A percentile compares a stretch with the other conserved stretches of the same genome.
Conservation (phyloP, 2,113 vertebrate genomes). For the Peromyscus maniculatus region DNA sequence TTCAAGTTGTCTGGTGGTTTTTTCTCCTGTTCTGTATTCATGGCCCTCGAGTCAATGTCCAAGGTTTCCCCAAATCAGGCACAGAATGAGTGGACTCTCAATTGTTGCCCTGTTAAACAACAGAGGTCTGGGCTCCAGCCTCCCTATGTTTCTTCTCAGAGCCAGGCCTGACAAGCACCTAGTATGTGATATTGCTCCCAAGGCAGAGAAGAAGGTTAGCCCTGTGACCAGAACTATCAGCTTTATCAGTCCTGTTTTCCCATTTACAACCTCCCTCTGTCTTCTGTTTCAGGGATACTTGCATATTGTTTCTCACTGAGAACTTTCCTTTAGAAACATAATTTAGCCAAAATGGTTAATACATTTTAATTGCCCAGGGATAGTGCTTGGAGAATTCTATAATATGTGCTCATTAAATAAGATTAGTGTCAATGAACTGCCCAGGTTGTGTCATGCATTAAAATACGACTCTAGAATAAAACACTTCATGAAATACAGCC, state of each 20-base stretch:
- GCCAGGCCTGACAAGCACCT: background rate
- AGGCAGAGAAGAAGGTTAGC: background rate
- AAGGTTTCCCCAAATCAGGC: background rate
- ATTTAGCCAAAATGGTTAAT: slow-evolving; percentile 57
- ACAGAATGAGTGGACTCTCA: background rate
- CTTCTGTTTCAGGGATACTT: background rate
- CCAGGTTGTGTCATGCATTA: slow-evolving; percentile 60
- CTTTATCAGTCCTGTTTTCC: background rate
- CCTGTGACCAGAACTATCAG: background rate
- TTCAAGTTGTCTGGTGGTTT: too few species aligned
- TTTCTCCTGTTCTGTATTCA: too few species aligned
- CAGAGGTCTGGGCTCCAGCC: background rate
- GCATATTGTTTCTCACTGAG: background rate
- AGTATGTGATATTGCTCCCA: background rate
- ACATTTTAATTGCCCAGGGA: slow-evolving; percentile 68
- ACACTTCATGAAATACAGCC: slow-evolving; percentile 23
- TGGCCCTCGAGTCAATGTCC: background rate
- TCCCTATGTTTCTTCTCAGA: background rate
- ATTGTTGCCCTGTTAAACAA: background rate
- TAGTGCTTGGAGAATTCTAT: slow-evolving; percentile 60
- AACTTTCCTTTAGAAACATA: slow-evolving; percentile 56
- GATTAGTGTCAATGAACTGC: slow-evolving; percentile 59
- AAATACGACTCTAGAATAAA: slow-evolving; percentile 57
- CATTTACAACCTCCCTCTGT: background rate
- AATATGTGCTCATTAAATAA: slow-evolving; percentile 72